Base-by-base conservation (phyloP, 2,888 invertebrate species). In the Trachelus stipa region DNA sequence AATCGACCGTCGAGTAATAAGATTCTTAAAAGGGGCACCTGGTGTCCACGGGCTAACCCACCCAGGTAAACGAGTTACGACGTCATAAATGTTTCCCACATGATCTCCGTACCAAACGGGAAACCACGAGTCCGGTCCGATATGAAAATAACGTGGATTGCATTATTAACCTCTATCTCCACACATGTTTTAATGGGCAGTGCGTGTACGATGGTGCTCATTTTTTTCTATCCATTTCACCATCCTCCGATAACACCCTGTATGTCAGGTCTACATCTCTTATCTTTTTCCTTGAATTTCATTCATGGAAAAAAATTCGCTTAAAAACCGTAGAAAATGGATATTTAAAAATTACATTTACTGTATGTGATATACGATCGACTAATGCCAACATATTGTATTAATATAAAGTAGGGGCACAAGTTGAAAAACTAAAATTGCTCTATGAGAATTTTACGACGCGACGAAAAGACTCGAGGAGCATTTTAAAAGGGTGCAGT, bases 1-100 rank as follows among this genome's bases (percentile, higher is more conserved):
- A 23, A 75, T 77, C 74, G 83, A 81, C 78, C 79, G 76, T 77
- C 77, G 76, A 73, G 79, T 80, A 83, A 83, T 80, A 80, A 82
- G 83, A 83, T 83, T 83, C 78, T 77, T 76, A 79, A 73, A 75
- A 74, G 79, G 73, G 78, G 78, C 82, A 82, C 76, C 82, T 83
- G 83, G 80, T 77, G 75, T 81, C 77, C 79, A 71, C 33, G 71
- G 37, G 74, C 73, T 69, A 79, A 69, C 75, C 73, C 76, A 77
- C 78, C 69, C 71, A 34, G 74, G 81, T 85, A 86, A 86, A 82
- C 85, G 84, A 86, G 84, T 86, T 86, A 86, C 83, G 83, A 76
- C 82, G 81, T 83, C 84, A 84, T 86, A 86, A 86, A 86, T 85
- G 85, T 85, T 86, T 85, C 81, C 81, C 81, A 73, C 79, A 80